Conservation (phyloP, 2,888 invertebrate genomes). For the Melieria crassipennis region DNA sequence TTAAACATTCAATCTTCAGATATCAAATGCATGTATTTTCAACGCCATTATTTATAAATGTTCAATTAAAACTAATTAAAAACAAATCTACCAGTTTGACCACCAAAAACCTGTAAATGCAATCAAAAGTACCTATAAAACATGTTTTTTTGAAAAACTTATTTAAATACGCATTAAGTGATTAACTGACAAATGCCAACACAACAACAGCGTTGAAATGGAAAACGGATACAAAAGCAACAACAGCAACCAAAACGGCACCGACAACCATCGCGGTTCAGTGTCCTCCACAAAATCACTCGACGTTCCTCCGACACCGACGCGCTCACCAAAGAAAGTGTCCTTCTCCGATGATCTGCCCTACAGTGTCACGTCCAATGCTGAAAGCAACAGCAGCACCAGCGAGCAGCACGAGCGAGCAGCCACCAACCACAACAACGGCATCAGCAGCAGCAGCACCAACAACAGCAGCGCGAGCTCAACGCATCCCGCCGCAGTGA, state of each 20-base stretch:
- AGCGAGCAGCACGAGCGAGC: slow-evolving; percentile 15
- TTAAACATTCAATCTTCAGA: neutral
- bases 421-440: slow-evolving; percentile 21
- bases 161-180: neutral
- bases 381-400: slow-evolving; percentile 35
- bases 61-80: neutral
- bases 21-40: neutral
- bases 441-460: slow-evolving; percentile 7
- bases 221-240: slow-evolving; percentile 7
- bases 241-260: slow-evolving; percentile 24
- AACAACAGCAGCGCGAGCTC: slow-evolving; percentile 17
- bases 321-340: slow-evolving; percentile 63
- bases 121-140: too few species aligned
- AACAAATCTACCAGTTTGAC: neutral
- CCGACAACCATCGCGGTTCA: slow-evolving; percentile 58
- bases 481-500: slow-evolving; percentile 11
- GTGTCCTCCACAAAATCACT: slow-evolving; percentile 61
- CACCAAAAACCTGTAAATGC: neutral
- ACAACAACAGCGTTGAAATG: slow-evolving; percentile 1
- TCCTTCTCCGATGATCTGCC: slow-evolving; percentile 65
- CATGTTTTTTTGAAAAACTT: neutral
- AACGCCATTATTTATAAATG: neutral
- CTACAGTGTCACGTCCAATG: slow-evolving; percentile 24
- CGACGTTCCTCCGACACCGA: slow-evolving; percentile 59
- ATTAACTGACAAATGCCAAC: neutral